A percentile compares a stretch with the other conserved stretches of the same genome.
Conservation (phyloP, 1,140 invertebrate genomes). For the Drosophila lacteicornis region DNA sequence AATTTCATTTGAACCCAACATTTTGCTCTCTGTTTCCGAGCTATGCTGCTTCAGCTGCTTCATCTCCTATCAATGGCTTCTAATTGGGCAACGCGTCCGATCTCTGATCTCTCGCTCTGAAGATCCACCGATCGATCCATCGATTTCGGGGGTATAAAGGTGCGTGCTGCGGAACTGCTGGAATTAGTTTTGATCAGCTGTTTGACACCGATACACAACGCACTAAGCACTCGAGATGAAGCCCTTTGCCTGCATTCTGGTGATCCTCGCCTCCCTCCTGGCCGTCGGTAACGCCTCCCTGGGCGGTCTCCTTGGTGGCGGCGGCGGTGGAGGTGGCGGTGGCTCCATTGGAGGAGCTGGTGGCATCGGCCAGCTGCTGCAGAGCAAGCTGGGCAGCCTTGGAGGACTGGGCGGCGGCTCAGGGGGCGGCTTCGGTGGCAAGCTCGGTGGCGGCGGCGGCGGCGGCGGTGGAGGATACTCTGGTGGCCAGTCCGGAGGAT, state of each 20-base stretch:
- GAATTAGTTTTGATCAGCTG: slow-evolving; percentile 74
- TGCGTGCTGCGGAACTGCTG: slow-evolving; percentile 30
- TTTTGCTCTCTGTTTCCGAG: slow-evolving; percentile 1
- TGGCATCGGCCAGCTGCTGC: slow-evolving; percentile 60
- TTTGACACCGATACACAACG: slow-evolving; percentile 26
- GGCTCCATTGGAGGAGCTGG: slow-evolving; percentile 52
- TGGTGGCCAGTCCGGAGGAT: slow-evolving; percentile 39
- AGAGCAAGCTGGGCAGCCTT: slow-evolving; percentile 61
- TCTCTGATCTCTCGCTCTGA: slow-evolving; percentile 21
- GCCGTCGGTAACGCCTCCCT: slow-evolving; percentile 61
- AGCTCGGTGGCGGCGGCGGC: slow-evolving; percentile 36
- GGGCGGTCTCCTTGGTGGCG: slow-evolving; percentile 64
- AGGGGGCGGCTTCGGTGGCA: slow-evolving; percentile 41
- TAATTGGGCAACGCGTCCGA: slow-evolving; percentile 44
- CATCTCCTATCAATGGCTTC: slow-evolving; percentile 47
- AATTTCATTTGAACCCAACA: rapidly evolving
- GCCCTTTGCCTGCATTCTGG: slow-evolving; percentile 73
- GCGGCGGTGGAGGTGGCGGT: slow-evolving; percentile 61
- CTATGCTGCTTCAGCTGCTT: slow-evolving; percentile 14
- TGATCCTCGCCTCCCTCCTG: slow-evolving; percentile 67
- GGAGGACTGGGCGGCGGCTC: slow-evolving; percentile 35
- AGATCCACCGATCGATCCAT: slow-evolving; percentile 29
- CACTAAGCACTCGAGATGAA: slow-evolving; percentile 56
- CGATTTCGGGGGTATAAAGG: slow-evolving; percentile 62
- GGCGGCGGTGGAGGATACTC: slow-evolving; percentile 46